Evolutionary conservation across 2,888 invertebrate species (phyloP).

Genomic region (Yponomeuta plumbellus): DNA sequence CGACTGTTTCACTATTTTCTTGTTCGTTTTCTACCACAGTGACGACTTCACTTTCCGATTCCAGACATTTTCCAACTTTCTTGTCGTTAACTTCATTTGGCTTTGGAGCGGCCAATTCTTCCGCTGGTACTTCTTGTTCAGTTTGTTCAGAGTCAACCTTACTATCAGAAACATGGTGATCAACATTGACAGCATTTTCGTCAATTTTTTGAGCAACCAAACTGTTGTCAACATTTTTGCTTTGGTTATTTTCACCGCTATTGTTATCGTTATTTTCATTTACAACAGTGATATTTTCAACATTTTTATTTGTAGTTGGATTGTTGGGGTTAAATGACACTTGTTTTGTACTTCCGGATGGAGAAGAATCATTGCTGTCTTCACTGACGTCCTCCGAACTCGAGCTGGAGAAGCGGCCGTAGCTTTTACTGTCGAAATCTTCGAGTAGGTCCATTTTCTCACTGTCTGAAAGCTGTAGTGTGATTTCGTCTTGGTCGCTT

Average conservation of each 20-base stretch:
- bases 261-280: too few species aligned
- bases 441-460: conserved; percentile 70
- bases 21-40: neutral
- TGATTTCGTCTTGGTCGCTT: conserved; percentile 45
- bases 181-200: neutral
- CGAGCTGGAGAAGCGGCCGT: conserved; percentile 42
- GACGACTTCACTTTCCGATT: neutral
- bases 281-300: too few species aligned
- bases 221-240: neutral
- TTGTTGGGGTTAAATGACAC: too few species aligned
- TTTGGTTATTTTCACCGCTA: too few species aligned
- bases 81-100: neutral
- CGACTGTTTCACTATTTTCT: neutral
- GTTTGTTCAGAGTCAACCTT: neutral
- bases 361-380: neutral
- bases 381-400: conserved; percentile 26
- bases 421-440: conserved; percentile 55
- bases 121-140: neutral
- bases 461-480: conserved; percentile 62
- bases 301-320: too few species aligned
- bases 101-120: neutral
- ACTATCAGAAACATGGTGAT: neutral
- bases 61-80: neutral
- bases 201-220: neutral
- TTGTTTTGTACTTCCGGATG: neutral